These are phyloP conservation scores for Cephus runcator DNA, from an alignment of 2,888 invertebrate species.

Conservation along the genomic window DNA sequence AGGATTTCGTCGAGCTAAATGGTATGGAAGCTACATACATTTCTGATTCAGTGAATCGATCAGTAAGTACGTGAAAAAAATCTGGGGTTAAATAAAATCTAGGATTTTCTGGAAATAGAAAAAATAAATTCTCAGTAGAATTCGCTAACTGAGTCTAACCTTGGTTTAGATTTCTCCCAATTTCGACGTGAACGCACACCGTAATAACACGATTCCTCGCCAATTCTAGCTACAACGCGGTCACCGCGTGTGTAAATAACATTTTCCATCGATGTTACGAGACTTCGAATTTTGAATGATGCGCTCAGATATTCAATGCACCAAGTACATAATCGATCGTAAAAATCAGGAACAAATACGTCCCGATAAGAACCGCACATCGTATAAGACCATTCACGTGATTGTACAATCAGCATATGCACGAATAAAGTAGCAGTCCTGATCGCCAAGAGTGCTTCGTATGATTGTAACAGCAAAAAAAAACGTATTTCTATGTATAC, in stretches of 20 bases:
- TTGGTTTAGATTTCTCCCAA: neutral
- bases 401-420: neutral
- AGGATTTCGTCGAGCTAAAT: too few relatives aligned
- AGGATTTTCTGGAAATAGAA: neutral
- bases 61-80: neutral
- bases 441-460: neutral
- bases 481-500: neutral
- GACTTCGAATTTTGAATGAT: neutral
- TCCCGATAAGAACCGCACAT: neutral
- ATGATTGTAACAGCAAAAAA: neutral
- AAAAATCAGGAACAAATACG: neutral
- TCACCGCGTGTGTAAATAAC: constrained; percentile 13
- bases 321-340: neutral
- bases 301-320: neutral
- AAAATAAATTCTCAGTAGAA: neutral
- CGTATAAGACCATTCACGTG: neutral
- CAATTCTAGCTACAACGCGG: constrained; percentile 25
- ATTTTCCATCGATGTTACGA: constrained; percentile 1
- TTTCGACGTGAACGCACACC: constrained; percentile 16
- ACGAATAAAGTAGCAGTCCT: neutral
- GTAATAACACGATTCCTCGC: constrained; percentile 21
- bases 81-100: neutral
- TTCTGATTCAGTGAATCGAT: neutral
- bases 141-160: neutral
- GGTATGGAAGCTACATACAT: neutral